A percentile compares a stretch with the other conserved stretches of the same genome.
These are phyloP conservation scores for Benitochromis conjunctus DNA, from an alignment of 2,113 vertebrate species.

Conservation along the genomic window DNA sequence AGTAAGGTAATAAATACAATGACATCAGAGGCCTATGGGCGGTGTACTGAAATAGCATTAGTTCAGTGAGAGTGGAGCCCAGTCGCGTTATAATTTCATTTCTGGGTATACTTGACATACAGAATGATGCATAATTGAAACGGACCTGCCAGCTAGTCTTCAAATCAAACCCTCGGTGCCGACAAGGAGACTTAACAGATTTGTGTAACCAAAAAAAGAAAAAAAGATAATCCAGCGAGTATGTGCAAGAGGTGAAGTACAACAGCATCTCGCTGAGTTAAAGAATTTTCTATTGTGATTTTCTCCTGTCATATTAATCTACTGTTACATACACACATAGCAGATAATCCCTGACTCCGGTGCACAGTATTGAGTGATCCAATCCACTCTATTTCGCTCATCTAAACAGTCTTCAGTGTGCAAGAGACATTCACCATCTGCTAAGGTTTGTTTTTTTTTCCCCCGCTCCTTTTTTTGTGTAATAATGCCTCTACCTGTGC, in stretches of 20 bases:
- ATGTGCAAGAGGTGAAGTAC: not conserved
- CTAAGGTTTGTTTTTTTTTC: not conserved
- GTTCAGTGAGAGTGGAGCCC: slow-evolving; percentile 14
- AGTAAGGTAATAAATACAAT: slow-evolving; percentile 44
- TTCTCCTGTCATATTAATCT: not conserved
- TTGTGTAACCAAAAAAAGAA: not conserved
- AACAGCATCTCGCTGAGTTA: not conserved
- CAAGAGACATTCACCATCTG: slow-evolving; percentile 17
- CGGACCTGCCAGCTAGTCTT: slow-evolving; percentile 6
- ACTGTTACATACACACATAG: not conserved
- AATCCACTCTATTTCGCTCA: slow-evolving; percentile 3
- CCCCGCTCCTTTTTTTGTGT: not conserved
- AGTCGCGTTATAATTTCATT: slow-evolving; percentile 21
- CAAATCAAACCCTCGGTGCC: not conserved
- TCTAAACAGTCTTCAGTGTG: slow-evolving; percentile 14
- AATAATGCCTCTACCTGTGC: not conserved
- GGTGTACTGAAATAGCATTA: slow-evolving; percentile 23
- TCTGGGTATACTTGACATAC: slow-evolving; percentile 17
- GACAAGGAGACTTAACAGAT: not conserved
- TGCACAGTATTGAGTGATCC: not conserved
- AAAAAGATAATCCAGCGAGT: not conserved
- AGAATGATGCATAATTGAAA: slow-evolving; percentile 27
- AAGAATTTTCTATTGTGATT: not conserved
- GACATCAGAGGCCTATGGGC: slow-evolving; percentile 27
- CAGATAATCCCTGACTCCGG: slow-evolving; percentile 7